Evolutionary conservation across 1,140 invertebrate genomes (phyloP).

Genomic region (Stenopsyche tienmushanensis): DNA sequence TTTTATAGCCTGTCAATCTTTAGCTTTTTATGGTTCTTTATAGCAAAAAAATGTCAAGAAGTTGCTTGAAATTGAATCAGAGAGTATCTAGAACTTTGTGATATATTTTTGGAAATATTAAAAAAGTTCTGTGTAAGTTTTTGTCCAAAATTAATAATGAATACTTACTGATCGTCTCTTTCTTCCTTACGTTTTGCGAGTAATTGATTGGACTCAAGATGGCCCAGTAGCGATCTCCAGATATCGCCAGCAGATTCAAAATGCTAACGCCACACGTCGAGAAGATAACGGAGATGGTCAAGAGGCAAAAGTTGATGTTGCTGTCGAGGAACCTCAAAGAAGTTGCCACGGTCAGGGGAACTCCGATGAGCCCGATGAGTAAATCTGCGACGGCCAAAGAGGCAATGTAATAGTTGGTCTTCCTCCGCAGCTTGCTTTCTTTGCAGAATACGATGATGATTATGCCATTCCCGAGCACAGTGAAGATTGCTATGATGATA

Average conservation of each 20-base stretch:
- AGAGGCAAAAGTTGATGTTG: conserved; percentile 77
- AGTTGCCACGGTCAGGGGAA: conserved; percentile 82
- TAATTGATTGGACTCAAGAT: conserved; percentile 87
- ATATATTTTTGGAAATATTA: too few relatives aligned
- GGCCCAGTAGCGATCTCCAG: conserved; percentile 90
- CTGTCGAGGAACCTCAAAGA: conserved; percentile 63
- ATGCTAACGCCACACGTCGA: conserved; percentile 89
- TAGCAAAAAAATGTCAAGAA: too few relatives aligned
- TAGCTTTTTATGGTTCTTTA: too few relatives aligned
- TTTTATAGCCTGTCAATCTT: too few relatives aligned
- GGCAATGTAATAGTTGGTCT: conserved; percentile 89
- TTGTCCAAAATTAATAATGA: too few relatives aligned
- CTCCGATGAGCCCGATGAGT: conserved; percentile 72
- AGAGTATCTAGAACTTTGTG: too few relatives aligned
- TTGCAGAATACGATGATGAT: conserved; percentile 80
- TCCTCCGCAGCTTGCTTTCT: conserved; percentile 70
- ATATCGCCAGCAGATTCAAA: conserved; percentile 85
- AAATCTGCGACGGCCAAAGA: conserved; percentile 83
- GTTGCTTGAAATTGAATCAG: too few relatives aligned
- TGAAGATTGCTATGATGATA: conserved; percentile 77
- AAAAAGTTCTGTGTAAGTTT: too few relatives aligned
- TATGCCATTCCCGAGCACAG: conserved; percentile 78
- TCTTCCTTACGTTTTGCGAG: conserved; percentile 78
- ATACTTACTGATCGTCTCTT: conserved; percentile 80
- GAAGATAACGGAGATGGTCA: conserved; percentile 81